A percentile compares a stretch with the other conserved stretches of the same genome.
These are phyloP conservation scores for Drosophila busckii DNA, from an alignment of 1,140 invertebrate genomes.

Conservation along the genomic window DNA sequence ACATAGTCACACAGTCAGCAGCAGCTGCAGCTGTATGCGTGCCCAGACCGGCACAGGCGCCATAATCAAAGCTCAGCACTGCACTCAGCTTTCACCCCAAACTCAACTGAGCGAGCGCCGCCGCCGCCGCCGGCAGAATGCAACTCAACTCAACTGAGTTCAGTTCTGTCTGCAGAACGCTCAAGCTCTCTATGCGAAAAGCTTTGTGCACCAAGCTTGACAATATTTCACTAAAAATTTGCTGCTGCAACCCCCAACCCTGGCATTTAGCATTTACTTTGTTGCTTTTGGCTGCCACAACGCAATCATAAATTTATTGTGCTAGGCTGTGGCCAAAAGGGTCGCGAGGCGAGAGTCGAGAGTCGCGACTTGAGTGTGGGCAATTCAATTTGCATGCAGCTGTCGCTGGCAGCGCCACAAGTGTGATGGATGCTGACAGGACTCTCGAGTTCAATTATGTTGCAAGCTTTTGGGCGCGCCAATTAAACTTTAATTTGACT, in stretches of 20 bases:
- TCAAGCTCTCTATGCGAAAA: too few species aligned
- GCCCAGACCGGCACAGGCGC: conserved; percentile 31
- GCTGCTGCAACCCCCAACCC: too few species aligned
- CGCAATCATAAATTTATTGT: conserved; percentile 69
- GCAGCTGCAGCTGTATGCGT: conserved; percentile 3
- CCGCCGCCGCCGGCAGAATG: conserved; percentile 16
- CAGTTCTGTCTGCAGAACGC: too few species aligned
- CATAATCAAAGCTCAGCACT: conserved; percentile 21
- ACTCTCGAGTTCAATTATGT: conserved; percentile 4
- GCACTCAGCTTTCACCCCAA: not conserved
- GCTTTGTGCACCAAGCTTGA: too few species aligned
- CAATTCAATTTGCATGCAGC: not conserved
- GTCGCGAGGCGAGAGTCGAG: not conserved
- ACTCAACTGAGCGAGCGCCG: not conserved
- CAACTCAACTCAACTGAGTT: conserved; percentile 47
- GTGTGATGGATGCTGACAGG: conserved; percentile 12
- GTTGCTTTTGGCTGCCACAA: conserved; percentile 21
- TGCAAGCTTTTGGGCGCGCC: not conserved
- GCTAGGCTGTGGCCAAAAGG: conserved; percentile 43
- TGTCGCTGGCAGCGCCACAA: conserved; percentile 14
- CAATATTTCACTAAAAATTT: too few species aligned
- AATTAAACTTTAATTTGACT: not conserved
- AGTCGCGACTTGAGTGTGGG: not conserved
- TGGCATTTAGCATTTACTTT: conserved; percentile 1
- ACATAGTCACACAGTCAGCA: conserved; percentile 42